Conservation (phyloP, 2,797 vertebrate species). For the Acipenser ruthenus region DNA sequence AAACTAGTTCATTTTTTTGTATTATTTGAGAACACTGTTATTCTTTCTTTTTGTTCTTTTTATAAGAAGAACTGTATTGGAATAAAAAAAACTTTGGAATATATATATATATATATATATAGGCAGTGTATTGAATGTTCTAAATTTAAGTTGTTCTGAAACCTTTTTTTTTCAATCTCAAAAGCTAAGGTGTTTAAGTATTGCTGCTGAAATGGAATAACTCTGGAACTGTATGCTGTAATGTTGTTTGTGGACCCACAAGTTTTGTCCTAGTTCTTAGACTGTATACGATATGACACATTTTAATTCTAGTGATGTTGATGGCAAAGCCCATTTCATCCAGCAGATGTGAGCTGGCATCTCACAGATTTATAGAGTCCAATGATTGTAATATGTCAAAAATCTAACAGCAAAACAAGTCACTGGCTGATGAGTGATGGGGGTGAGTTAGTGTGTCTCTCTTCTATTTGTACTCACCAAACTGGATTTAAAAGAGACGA, state of each 20-base stretch:
- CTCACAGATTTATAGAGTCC: slow-evolving; percentile 61
- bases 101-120: too few relatives aligned
- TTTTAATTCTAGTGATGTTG: slow-evolving; percentile 62
- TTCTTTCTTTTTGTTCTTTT: too few relatives aligned
- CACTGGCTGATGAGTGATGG: slow-evolving; percentile 49
- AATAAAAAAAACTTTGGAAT: too few relatives aligned
- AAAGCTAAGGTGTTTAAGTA: too few relatives aligned
- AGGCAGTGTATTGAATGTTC: too few relatives aligned
- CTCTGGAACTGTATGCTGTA: too few relatives aligned
- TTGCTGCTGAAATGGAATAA: too few relatives aligned
- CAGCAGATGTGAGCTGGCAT: slow-evolving; percentile 50
- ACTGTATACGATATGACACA: slow-evolving; percentile 52
- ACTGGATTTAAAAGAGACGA: slow-evolving; percentile 38
- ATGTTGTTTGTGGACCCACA: slow-evolving; percentile 28
- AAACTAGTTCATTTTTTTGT: too few relatives aligned
- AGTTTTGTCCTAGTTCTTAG: slow-evolving; percentile 41
- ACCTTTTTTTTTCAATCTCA: too few relatives aligned
- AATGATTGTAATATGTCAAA: slow-evolving; percentile 61
- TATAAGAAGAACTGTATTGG: too few relatives aligned
- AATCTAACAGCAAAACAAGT: slow-evolving; percentile 41
- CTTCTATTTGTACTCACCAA: slow-evolving; percentile 21
- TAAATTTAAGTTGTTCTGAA: too few relatives aligned
- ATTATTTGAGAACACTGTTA: too few relatives aligned
- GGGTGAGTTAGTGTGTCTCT: slow-evolving; percentile 21
- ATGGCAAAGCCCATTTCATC: slow-evolving; percentile 57